Evolutionary conservation across 2,888 invertebrate species (phyloP).

Genomic region (Ariolimax columbianus): DNA sequence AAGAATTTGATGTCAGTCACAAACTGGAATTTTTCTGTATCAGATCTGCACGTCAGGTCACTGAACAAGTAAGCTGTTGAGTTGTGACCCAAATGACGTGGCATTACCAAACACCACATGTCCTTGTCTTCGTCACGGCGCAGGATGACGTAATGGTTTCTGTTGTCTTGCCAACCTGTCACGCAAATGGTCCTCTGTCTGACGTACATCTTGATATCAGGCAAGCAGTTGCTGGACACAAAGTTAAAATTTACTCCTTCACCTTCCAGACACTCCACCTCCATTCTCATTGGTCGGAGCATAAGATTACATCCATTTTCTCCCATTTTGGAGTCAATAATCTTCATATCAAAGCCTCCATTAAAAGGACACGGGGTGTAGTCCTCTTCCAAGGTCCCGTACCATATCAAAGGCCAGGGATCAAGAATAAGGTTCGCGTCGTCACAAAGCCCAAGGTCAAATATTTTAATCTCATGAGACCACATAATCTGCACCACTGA

Average conservation of each 20-base stretch:
- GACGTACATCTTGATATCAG: constrained; percentile 59
- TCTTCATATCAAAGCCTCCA: constrained; percentile 72
- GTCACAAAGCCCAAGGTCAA: constrained; percentile 59
- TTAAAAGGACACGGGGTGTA: constrained; percentile 66
- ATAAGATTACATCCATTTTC: constrained; percentile 69
- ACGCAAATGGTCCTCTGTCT: constrained; percentile 63
- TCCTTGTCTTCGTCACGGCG: constrained; percentile 57
- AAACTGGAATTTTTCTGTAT: neutral
- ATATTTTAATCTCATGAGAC: constrained; percentile 54
- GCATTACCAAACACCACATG: constrained; percentile 66
- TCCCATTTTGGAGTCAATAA: constrained; percentile 47
- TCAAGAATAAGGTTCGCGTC: constrained; percentile 58
- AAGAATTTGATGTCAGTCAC: constrained; percentile 52
- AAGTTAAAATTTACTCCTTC: constrained; percentile 71
- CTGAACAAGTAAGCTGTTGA: constrained; percentile 59
- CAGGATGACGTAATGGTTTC: constrained; percentile 62
- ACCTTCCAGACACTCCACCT: constrained; percentile 71
- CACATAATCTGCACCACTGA: constrained; percentile 61
- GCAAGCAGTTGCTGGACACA: constrained; percentile 62
- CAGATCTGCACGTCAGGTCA: constrained; percentile 61
- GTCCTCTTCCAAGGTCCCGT: constrained; percentile 55
- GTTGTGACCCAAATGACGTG: constrained; percentile 33
- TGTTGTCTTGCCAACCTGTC: constrained; percentile 63
- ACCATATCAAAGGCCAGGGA: constrained; percentile 67
- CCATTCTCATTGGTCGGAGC: constrained; percentile 72